These are phyloP conservation scores for Plecotus auritus DNA, from an alignment of 2,113 vertebrate species.

Conservation along the genomic window DNA sequence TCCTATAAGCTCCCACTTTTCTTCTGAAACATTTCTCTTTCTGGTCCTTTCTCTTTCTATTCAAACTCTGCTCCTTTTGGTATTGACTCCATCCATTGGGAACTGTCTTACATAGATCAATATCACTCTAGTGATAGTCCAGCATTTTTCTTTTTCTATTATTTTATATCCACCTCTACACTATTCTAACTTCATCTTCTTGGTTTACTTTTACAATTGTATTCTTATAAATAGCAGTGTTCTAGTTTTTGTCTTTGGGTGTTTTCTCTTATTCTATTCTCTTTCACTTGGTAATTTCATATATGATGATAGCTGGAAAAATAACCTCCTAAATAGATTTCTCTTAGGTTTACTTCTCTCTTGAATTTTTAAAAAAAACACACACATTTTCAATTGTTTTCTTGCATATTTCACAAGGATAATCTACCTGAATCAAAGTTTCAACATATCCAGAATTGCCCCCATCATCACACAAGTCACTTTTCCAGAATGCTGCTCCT, in stretches of 20 bases:
- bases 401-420: not conserved
- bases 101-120: not conserved
- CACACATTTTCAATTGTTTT: not conserved
- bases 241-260: not conserved
- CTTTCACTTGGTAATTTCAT: not conserved
- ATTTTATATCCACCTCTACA: not conserved
- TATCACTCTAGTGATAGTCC: not conserved
- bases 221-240: not conserved
- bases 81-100: not conserved
- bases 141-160: not conserved
- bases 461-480: not conserved
- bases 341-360: not conserved
- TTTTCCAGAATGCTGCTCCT: not conserved
- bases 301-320: not conserved
- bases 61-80: not conserved
- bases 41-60: not conserved
- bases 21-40: not conserved
- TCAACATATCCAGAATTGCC: not conserved
- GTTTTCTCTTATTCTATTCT: not conserved
- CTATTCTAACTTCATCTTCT: not conserved
- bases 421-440: not conserved
- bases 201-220: not conserved
- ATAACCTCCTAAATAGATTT: not conserved
- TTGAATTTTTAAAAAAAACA: conserved; percentile 9
- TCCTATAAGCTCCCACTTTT: not conserved